Evolutionary conservation across 2,888 invertebrate species (phyloP).

Genomic region (Anoplius nigerrimus): DNA sequence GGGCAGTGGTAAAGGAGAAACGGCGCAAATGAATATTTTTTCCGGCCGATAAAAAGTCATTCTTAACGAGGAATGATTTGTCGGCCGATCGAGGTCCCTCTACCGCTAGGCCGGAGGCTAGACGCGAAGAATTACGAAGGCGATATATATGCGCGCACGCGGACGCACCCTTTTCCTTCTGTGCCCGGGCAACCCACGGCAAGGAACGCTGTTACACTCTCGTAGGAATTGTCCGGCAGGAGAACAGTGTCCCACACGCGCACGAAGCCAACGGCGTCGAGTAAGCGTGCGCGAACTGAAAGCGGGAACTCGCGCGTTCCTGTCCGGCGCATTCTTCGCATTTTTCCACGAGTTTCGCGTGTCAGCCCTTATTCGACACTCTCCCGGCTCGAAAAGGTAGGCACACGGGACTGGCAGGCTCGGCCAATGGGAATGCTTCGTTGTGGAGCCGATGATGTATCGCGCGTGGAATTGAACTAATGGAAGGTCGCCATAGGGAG

Average conservation of each 20-base stretch:
- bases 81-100: constrained; percentile 42
- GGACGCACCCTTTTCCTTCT: constrained; percentile 22
- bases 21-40: constrained; percentile 63
- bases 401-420: constrained; percentile 23
- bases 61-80: constrained; percentile 68
- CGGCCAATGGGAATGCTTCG: constrained; percentile 5
- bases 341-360: not conserved
- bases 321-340: not conserved
- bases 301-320: too few species aligned
- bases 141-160: constrained; percentile 5
- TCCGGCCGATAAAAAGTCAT: constrained; percentile 38
- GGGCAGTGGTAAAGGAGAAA: constrained; percentile 38
- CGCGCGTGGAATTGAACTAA: constrained; percentile 65
- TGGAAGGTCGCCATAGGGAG: constrained; percentile 64
- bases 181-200: not conserved
- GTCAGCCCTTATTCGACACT: not conserved
- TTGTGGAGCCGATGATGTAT: constrained; percentile 56
- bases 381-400: constrained; percentile 14
- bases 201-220: not conserved
- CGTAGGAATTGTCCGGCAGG: not conserved
- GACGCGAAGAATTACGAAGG: constrained; percentile 1
- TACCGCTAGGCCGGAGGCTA: constrained; percentile 35
- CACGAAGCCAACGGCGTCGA: not conserved
- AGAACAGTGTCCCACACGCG: not conserved
- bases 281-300: not conserved